phyloP scores from a whole-genome alignment of 2,113 vertebrate species.

The Hassar affinis region DNA sequence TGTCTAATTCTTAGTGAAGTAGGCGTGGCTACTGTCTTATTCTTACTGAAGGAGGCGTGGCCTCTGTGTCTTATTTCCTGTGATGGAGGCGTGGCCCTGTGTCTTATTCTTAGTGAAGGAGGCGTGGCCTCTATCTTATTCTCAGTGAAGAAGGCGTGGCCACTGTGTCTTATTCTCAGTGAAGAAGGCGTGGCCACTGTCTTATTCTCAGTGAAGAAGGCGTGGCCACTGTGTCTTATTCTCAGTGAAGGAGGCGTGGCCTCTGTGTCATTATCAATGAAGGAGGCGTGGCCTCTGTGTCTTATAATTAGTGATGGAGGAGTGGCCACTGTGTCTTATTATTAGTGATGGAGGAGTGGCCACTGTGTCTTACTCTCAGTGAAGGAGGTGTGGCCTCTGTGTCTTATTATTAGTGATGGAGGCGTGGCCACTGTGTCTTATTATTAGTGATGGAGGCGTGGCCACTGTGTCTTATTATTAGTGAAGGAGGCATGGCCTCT shows the following conservation, averaged over 20 bases:
- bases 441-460: background rate
- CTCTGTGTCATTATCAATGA: background rate
- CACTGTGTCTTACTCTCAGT: no score
- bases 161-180: background rate
- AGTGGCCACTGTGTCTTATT: background rate
- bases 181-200: background rate
- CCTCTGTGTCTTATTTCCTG: background rate
- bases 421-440: background rate
- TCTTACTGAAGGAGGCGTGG: background rate
- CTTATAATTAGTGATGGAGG: no score
- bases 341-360: background rate
- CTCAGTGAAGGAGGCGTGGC: background rate
- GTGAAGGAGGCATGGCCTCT: background rate
- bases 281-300: no score
- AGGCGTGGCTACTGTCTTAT: background rate
- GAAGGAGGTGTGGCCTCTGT: no score
- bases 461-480: background rate
- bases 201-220: background rate
- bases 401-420: no score
- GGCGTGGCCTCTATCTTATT: background rate
- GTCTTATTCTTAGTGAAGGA: background rate
- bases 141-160: background rate
- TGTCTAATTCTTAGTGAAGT: background rate
- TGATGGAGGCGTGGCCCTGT: background rate
- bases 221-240: background rate